Evolutionary conservation across 1,140 invertebrate species (phyloP), one percentile per base, ranked within the genome.

Genomic region (Meloidogyne floridensis): DNA sequence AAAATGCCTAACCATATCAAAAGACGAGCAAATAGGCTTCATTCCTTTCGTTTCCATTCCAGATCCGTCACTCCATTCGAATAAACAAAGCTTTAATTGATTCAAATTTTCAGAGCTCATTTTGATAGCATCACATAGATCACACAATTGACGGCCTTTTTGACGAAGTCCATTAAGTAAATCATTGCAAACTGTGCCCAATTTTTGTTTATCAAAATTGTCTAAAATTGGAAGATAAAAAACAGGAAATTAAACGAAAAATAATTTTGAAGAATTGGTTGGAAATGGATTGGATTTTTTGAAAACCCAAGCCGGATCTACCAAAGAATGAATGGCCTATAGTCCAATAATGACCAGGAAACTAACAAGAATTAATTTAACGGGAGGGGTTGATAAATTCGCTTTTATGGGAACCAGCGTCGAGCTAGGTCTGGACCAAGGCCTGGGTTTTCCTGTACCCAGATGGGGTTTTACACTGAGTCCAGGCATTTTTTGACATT

Each of bases 41-140:
- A 65, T n/a, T 54, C 69, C 69, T 42, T 77, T 77, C 15, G 69
- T 15, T 18, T n/a, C n/a, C 11, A 32, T 42, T 15, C 32, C 53
- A 32, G 8, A n/a, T 2, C 51, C 75, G 0, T 43, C n/a, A 8
- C 9, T 56, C 75, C 56, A 47, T 15, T 42, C 75, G 32, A 32
- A 75, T 13, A 43, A 47, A 42, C 56, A 54, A 10, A 77, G 56
- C 20, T 77, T 56, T 4, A 54, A 6, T 56, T 69, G 56, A 56
- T 77, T 56, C 8, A 77, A 8, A 56, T 65, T 65, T 59, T 77
- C 75, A 6, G 59, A 3, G n/a, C 59, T 65, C 59, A n/a, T 65
- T 18, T 65, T 65, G 7, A 65, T 65, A 7, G 59, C 59, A 6
- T 18, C 59, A 65, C 59, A 65, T 1, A 65, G 15, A 18, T 65